Evolutionary conservation across 2,113 vertebrate genomes (phyloP).

Genomic region (Lanius collurio): DNA sequence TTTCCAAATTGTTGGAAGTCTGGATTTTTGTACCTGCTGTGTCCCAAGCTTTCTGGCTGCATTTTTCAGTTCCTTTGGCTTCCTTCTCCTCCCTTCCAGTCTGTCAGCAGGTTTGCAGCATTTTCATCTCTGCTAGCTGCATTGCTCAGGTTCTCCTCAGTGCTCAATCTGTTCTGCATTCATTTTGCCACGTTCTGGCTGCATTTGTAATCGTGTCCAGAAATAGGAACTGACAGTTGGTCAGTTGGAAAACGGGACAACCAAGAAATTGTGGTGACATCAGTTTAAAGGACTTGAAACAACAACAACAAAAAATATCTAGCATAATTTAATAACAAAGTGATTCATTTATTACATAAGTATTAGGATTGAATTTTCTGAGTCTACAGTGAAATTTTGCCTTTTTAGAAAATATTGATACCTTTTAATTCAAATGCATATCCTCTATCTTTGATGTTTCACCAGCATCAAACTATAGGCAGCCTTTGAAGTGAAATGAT

Average conservation of each 20-base stretch:
- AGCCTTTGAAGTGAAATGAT: not conserved
- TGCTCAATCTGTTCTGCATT: constrained; percentile 40
- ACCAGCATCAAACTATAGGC: not conserved
- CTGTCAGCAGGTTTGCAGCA: constrained; percentile 11
- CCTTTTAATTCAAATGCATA: not conserved
- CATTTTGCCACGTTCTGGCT: not conserved
- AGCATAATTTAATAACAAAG: not conserved
- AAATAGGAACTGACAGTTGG: constrained; percentile 36
- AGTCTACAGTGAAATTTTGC: not conserved
- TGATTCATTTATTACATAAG: not conserved
- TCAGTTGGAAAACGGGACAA: constrained; percentile 22
- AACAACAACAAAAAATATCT: not conserved
- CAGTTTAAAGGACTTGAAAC: not conserved
- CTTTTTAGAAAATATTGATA: not conserved
- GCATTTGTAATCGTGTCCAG: not conserved
- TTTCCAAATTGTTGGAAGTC: not conserved
- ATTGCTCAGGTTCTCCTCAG: not conserved
- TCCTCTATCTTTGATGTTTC: not conserved
- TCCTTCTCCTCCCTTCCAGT: not conserved
- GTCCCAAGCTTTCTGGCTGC: constrained; percentile 6
- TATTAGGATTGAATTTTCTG: not conserved
- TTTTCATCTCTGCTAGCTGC: not conserved
- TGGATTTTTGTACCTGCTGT: not conserved
- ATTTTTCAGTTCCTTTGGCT: constrained; percentile 22
- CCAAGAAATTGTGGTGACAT: not conserved